A percentile compares a stretch with the other conserved stretches of the same genome.
These are phyloP conservation scores for Myrmecophaga tridactyla DNA, from an alignment of 2,113 vertebrate genomes.

Conservation along the genomic window DNA sequence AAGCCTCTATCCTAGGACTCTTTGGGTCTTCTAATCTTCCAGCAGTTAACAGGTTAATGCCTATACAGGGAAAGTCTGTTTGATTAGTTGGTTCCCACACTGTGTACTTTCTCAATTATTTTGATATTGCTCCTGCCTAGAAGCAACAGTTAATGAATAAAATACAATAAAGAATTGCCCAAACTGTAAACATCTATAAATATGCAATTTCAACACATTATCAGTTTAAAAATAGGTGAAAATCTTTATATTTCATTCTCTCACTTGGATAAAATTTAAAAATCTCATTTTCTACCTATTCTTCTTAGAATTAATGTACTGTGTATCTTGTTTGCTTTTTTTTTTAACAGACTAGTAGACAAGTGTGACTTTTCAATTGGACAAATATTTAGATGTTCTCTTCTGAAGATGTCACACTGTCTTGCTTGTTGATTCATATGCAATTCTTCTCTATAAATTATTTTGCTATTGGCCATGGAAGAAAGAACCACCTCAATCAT, in stretches of 20 bases:
- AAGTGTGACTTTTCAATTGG: slow-evolving; percentile 21
- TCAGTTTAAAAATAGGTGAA: background rate
- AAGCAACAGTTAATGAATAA: background rate
- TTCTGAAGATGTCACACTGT: slow-evolving; percentile 3
- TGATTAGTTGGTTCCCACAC: background rate
- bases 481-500: slow-evolving; percentile 71
- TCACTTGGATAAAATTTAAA: slow-evolving; percentile 2
- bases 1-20: too few species aligned
- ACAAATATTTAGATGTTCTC: slow-evolving; percentile 57
- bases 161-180: background rate
- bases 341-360: background rate
- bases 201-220: background rate
- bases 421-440: background rate
- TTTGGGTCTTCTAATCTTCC: background rate
- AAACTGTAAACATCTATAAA: background rate
- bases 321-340: background rate
- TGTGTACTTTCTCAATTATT: background rate
- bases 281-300: background rate
- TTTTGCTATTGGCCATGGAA: slow-evolving; percentile 78
- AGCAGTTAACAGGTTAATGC: background rate
- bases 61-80: background rate
- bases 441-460: slow-evolving; percentile 72
- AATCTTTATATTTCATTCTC: background rate
- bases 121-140: background rate
- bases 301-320: background rate